Evolutionary conservation across 2,888 invertebrate species (phyloP), one percentile per base, ranked within the genome.

Genomic region (Cacoxenus indagator): DNA sequence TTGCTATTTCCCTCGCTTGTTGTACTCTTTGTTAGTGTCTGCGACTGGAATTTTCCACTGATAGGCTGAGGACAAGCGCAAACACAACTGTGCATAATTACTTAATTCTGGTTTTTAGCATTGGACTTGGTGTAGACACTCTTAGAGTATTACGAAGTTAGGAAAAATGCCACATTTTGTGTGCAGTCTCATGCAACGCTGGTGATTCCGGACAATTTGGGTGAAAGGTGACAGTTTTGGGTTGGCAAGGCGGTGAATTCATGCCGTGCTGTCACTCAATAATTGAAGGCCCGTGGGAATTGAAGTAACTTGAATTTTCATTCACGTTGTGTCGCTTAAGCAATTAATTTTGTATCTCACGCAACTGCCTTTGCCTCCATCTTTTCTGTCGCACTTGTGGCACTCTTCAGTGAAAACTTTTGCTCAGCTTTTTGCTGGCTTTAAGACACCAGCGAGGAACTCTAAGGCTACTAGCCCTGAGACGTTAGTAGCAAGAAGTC

Each of bases 161-260:
- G n/a, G n/a, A n/a, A n/a, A n/a, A n/a, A n/a, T n/a, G n/a, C n/a
- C n/a, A n/a, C n/a, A n/a, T n/a, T n/a, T n/a, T n/a, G n/a, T n/a
- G n/a, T n/a, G n/a, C n/a, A n/a, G n/a, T n/a, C n/a, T n/a, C n/a
- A n/a, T n/a, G n/a, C n/a, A n/a, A n/a, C n/a, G n/a, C n/a, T n/a
- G n/a, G n/a, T n/a, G n/a, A n/a, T n/a, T n/a, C n/a, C n/a, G n/a
- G n/a, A n/a, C n/a, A n/a, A n/a, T n/a, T n/a, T n/a, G n/a, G n/a
- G n/a, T n/a, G n/a, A n/a, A n/a, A n/a, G n/a, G n/a, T n/a, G n/a
- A n/a, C n/a, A n/a, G n/a, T n/a, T n/a, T n/a, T n/a, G n/a, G n/a
- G n/a, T 19, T 17, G 70, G 74, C 78, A 79, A 75, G 78, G 76
- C 78, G 76, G 75, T 65, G 73, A 77, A 74, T 78, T 74, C 76